Base-by-base conservation (phyloP, 2,888 invertebrate genomes). In the Malacosoma neustria region DNA sequence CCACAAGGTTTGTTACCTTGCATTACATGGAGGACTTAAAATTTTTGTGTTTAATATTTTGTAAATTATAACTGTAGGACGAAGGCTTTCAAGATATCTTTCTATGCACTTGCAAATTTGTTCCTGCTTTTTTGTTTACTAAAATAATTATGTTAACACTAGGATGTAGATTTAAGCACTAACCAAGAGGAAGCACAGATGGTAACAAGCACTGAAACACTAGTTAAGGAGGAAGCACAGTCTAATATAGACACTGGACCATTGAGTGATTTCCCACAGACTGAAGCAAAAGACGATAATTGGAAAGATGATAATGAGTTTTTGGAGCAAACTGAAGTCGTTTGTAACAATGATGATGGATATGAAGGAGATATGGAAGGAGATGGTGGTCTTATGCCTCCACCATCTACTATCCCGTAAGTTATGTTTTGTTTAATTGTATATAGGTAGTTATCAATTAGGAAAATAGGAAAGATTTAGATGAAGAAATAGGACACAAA, bases 361-460 rank as follows among this genome's bases (percentile, higher is more conserved):
- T 90, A 91, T 60, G 89, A 88, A 49, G 81, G 86, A 2, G 81
- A 84, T 41, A 85, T 84, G 69, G 88, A 88, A 51, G 88, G 89
- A 31, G 95, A 95, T 58, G 89, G 90, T 2, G 89, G 90, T 37
- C 87, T 95, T 15, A 96, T 96, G 96, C 96, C 96, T 1, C 96
- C 96, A 2, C 96, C 96, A 0, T 90, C 92, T 41, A 68, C 84
- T 22, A 88, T 90, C 11, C 86, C 79, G 82, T 82, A 52, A 77
- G 82, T 67, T 5, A 11, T 11, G 36, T 35, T 39, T 33, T 14
- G n/a, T n/a, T n/a, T n/a, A n/a, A n/a, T n/a, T n/a, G n/a, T n/a
- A n/a, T n/a, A n/a, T n/a, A n/a, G n/a, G n/a, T n/a, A n/a, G n/a
- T n/a, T n/a, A n/a, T n/a, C n/a, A n/a, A n/a, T n/a, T n/a, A n/a